These are phyloP conservation scores for Lithosia quadra DNA, from an alignment of 2,888 invertebrate species.

Conservation along the genomic window DNA sequence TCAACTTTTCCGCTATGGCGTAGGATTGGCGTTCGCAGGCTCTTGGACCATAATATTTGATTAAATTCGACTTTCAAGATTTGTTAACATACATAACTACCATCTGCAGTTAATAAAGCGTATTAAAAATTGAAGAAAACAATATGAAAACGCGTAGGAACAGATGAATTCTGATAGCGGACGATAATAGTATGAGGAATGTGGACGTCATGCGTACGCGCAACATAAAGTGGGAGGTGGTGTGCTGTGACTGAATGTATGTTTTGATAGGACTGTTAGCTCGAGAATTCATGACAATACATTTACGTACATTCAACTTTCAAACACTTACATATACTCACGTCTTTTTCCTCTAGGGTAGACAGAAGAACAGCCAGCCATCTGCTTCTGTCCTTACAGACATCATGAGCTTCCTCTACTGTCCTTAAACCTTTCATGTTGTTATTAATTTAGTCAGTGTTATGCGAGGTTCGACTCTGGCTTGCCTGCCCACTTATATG, in stretches of 20 bases:
- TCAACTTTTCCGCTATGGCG: neutral
- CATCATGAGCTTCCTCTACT: too few relatives aligned
- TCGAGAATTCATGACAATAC: neutral
- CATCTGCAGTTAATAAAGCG: neutral
- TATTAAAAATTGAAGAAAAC: neutral
- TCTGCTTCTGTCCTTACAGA: too few relatives aligned
- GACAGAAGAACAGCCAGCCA: too few relatives aligned
- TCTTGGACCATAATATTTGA: neutral
- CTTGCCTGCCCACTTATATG: too few relatives aligned
- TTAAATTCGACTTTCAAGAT: neutral
- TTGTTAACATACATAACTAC: neutral
- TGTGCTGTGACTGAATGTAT: neutral
- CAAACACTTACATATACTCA: neutral
- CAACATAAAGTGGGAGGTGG: neutral
- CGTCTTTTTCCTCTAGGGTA: too few relatives aligned
- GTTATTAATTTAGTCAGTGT: too few relatives aligned
- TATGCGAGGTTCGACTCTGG: too few relatives aligned
- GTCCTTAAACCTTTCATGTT: too few relatives aligned
- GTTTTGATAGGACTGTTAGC: neutral
- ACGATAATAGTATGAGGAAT: constrained; percentile 44
- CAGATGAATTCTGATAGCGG: constrained; percentile 10
- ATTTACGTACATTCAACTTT: neutral
- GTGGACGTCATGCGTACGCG: constrained; percentile 31
- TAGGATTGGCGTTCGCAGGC: neutral
- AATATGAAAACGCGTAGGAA: neutral